Percentiles rank a stretch among this genome's conserved stretches.
phyloP scores from a whole-genome alignment of 2,113 vertebrate genomes.

The Thunnus thynnus region DNA sequence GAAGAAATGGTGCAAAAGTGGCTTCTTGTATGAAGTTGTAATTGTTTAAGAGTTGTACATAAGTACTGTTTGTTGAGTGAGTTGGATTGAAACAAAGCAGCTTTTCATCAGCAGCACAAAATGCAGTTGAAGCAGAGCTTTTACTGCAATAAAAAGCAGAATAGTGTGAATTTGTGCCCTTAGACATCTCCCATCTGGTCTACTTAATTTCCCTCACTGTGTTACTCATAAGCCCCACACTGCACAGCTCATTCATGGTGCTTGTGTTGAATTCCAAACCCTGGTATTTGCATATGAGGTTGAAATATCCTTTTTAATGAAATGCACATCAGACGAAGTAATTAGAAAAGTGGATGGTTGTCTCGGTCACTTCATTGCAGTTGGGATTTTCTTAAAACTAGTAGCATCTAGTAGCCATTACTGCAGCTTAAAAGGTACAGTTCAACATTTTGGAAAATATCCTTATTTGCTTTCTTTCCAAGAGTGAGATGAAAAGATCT shows the following conservation, averaged over 20 bases:
- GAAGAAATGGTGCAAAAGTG: neutral
- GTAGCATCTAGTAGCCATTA: neutral
- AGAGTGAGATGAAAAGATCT: neutral
- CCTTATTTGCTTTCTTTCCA: neutral
- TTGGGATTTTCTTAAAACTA: neutral
- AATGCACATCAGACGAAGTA: conserved; percentile 2
- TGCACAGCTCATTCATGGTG: neutral
- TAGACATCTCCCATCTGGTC: conserved; percentile 67
- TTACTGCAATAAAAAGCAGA: conserved; percentile 46
- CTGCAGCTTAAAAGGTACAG: too few species aligned
- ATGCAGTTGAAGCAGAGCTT: conserved; percentile 51
- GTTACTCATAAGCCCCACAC: conserved; percentile 11
- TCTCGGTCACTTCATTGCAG: neutral
- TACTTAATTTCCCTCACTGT: conserved; percentile 28
- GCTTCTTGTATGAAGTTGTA: neutral
- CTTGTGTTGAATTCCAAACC: neutral
- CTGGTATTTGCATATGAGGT: conserved; percentile 2
- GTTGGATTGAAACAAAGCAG: conserved; percentile 46
- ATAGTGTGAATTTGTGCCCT: conserved; percentile 50
- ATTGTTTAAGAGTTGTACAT: conserved; percentile 2
- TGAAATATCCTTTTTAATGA: conserved; percentile 10
- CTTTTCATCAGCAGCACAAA: conserved; percentile 64
- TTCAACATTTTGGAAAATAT: neutral
- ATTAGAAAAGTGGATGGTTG: neutral
- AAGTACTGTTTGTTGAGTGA: conserved; percentile 49